phyloP scores from a whole-genome alignment of 2,113 vertebrate genomes.

The Arizona elegans region DNA sequence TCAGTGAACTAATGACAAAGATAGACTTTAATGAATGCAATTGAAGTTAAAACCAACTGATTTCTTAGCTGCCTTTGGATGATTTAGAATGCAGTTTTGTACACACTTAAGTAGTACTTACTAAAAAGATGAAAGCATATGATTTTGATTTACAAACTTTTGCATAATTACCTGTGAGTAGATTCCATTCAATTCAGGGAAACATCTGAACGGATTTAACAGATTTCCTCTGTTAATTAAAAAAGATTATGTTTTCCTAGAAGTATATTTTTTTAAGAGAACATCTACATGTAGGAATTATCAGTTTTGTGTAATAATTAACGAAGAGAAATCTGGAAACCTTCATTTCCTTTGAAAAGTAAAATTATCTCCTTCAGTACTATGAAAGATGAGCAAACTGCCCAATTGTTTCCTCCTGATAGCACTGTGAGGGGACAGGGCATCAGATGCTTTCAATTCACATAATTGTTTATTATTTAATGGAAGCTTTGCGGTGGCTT shows the following conservation, averaged over 20 bases:
- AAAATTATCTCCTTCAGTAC: too few relatives aligned
- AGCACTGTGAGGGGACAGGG: not conserved
- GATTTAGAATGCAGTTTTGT: not conserved
- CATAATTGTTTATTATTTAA: slow-evolving; percentile 1
- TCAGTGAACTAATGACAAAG: not conserved
- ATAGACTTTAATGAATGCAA: not conserved
- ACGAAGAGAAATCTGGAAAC: not conserved
- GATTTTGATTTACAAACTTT: not conserved
- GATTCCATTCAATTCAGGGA: not conserved
- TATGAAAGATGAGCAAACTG: not conserved
- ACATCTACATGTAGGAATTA: not conserved
- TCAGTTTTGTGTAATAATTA: not conserved
- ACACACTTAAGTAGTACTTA: not conserved
- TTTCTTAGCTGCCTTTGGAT: not conserved
- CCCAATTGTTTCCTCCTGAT: not conserved
- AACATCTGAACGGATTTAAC: not conserved
- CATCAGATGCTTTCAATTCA: not conserved
- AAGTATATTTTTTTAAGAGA: not conserved
- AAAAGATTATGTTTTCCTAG: not conserved
- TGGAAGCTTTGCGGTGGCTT: not conserved
- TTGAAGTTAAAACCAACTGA: not conserved
- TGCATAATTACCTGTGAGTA: not conserved
- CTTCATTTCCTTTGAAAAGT: not conserved
- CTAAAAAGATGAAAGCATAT: not conserved
- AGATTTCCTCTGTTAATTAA: not conserved